Evolutionary conservation across 2,797 vertebrate species (phyloP).

Genomic region (Chiroxiphia lanceolata): DNA sequence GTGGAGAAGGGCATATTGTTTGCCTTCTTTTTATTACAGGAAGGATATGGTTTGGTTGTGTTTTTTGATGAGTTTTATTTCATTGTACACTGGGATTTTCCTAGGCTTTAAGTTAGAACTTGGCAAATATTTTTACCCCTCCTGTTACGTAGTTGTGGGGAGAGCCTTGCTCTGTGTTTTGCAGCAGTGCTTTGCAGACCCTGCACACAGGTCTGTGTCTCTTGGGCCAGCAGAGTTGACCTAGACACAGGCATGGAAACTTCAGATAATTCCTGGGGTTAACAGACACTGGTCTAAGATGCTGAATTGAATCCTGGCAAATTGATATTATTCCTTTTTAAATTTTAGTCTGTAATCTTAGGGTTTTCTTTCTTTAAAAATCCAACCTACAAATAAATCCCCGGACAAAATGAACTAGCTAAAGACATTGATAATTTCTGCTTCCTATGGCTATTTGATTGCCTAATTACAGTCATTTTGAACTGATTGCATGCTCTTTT

Average conservation of each 20-base stretch:
- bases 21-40: slow-evolving; percentile 70
- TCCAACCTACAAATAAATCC: slow-evolving; percentile 3
- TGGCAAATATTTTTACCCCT: background rate
- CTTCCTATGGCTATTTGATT: slow-evolving; percentile 58
- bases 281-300: background rate
- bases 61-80: slow-evolving; percentile 67
- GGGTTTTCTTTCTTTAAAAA: background rate
- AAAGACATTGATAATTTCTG: slow-evolving; percentile 47
- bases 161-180: background rate
- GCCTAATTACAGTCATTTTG: slow-evolving; percentile 69
- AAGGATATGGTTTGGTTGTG: slow-evolving; percentile 45
- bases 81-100: slow-evolving; percentile 52
- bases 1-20: slow-evolving; percentile 67
- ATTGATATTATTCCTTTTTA: background rate
- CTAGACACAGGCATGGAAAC: background rate
- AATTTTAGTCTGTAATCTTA: slow-evolving; percentile 30
- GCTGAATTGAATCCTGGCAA: slow-evolving; percentile 4
- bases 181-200: background rate
- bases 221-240: background rate
- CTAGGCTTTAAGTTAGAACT: slow-evolving; percentile 13
- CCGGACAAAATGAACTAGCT: slow-evolving; percentile 20
- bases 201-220: accelerated
- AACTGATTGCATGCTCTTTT: slow-evolving; percentile 65
- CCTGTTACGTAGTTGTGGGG: background rate
- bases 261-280: background rate